Conservation (phyloP, 2,113 vertebrate genomes). For the Smithornis capensis region DNA sequence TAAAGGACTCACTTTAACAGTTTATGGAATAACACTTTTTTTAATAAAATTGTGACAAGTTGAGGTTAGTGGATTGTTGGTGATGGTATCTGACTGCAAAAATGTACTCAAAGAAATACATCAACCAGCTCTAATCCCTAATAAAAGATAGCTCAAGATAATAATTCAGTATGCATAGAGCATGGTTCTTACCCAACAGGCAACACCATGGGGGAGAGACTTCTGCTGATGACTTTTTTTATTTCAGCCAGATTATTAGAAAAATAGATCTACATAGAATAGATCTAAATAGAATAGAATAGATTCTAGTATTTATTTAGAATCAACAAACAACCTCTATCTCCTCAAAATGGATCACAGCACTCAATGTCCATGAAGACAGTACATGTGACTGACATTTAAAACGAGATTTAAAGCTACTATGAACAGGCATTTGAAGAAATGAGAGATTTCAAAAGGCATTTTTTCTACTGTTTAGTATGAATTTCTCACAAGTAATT, state of each 20-base stretch:
- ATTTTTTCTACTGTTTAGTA: background rate
- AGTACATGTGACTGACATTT: background rate
- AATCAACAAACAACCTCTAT: background rate
- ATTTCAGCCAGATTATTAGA: background rate
- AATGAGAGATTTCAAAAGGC: background rate
- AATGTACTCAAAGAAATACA: no score
- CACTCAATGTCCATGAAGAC: background rate
- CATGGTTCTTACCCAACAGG: no score
- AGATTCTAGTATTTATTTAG: background rate
- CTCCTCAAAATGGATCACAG: background rate
- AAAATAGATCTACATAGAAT: background rate
- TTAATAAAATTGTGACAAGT: background rate
- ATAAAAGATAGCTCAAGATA: no score
- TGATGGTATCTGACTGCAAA: background rate
- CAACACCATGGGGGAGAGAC: no score
- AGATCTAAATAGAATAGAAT: no score
- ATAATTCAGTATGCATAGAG: no score
- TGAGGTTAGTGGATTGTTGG: background rate
- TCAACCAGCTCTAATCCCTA: no score
- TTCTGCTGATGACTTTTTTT: background rate
- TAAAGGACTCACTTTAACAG: background rate
- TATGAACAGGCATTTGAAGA: background rate
- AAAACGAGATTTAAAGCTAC: background rate
- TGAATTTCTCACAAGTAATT: background rate
- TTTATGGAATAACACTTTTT: background rate